These are phyloP conservation scores for Drosophila rhopaloa DNA, from an alignment of 1,140 invertebrate genomes.

Conservation along the genomic window DNA sequence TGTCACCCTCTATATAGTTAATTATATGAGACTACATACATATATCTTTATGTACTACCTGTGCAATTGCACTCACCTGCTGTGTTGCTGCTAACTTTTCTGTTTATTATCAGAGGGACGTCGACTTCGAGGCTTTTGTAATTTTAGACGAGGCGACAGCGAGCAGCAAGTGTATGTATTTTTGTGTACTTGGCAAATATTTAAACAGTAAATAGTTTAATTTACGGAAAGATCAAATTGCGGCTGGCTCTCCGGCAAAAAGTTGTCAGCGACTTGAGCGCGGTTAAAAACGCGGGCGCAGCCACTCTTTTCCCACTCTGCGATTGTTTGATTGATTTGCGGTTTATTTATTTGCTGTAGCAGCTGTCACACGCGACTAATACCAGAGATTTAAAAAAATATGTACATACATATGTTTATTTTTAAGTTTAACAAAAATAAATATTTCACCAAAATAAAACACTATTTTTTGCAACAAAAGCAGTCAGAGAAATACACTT, in stretches of 20 bases:
- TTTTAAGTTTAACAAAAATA: background rate
- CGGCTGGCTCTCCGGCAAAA: slow-evolving; percentile 31
- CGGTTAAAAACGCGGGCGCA: slow-evolving; percentile 25
- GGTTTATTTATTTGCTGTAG: slow-evolving; percentile 45
- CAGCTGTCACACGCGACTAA: background rate
- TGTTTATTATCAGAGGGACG: slow-evolving; percentile 43
- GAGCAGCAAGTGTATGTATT: slow-evolving; percentile 13
- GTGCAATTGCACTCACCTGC: slow-evolving; percentile 12
- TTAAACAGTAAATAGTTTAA: slow-evolving; percentile 56
- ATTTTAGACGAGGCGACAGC: slow-evolving; percentile 47
- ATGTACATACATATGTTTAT: background rate
- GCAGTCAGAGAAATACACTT: background rate
- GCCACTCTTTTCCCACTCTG: slow-evolving; percentile 6
- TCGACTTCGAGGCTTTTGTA: slow-evolving; percentile 62
- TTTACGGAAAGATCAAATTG: slow-evolving; percentile 61
- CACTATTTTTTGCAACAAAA: background rate
- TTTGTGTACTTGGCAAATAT: slow-evolving; percentile 42
- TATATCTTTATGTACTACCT: background rate
- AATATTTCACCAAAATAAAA: background rate
- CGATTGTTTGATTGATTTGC: slow-evolving; percentile 63
- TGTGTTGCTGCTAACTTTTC: slow-evolving; percentile 38
- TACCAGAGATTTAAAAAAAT: background rate
- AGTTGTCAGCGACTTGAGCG: slow-evolving; percentile 15
- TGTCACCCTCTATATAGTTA: too few species aligned
- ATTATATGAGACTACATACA: background rate